Base-by-base conservation (phyloP, 2,888 invertebrate species). In the Callimorpha dominula region DNA sequence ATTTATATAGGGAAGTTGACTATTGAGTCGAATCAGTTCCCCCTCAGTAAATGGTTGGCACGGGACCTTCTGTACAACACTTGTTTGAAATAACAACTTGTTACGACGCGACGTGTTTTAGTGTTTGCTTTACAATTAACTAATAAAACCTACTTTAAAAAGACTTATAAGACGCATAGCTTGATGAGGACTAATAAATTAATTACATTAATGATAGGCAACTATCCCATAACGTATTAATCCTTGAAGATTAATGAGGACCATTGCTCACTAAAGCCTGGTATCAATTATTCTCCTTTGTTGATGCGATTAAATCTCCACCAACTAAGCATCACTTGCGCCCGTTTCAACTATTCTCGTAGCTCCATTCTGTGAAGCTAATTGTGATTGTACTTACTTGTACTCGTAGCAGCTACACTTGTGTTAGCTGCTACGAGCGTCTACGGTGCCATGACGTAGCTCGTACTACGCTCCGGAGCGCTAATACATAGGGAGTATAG, bases 351-450 rank as follows among this genome's bases (percentile, higher is more conserved):
- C 8, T 5, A n/a, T 54, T 54, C 54, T 54, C 9, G 9, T n/a
- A 9, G 54, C 17, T n/a, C 0, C 2, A n/a, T 5, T 0, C 17
- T 8, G 1, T 7, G 4, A n/a, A n/a, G n/a, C n/a, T 1, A 1
- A 31, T 31, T 31, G 2, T 31, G 31, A 31, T 54, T 9, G 9
- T 8, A 11, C 3, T 43, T n/a, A n/a, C n/a, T n/a, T n/a, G n/a
- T n/a, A n/a, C n/a, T n/a, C n/a, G n/a, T n/a, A n/a, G n/a, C n/a
- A n/a, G n/a, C n/a, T n/a, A n/a, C n/a, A n/a, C n/a, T n/a, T n/a
- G 20, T 12, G 4, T 12, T 12, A 60, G 11, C 4, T 60, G 57
- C 57, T 31, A 12, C 57, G 57, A 60, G 6, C 31, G 4, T 5
- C 31, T 60, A 60, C 31, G 20, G 12, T 5, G 57, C 57, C 31